Conservation (phyloP, 2,888 invertebrate genomes). For the Dicyrtoma fusca region DNA sequence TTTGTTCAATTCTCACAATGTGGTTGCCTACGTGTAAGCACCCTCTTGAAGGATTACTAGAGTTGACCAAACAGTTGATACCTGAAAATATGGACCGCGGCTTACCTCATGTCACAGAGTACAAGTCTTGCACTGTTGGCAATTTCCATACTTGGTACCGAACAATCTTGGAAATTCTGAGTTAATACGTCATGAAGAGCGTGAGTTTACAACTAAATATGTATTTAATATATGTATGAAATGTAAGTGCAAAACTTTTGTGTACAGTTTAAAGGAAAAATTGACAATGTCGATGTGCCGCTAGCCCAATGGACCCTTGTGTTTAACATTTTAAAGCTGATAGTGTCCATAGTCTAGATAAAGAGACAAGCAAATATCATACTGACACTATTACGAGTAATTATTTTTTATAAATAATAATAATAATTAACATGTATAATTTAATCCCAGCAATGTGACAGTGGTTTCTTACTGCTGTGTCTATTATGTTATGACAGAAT, state of each 20-base stretch:
- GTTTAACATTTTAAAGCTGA: slow-evolving; percentile 11
- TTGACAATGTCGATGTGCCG: slow-evolving; percentile 9
- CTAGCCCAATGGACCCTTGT: slow-evolving; percentile 15
- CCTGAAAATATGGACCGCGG: background rate
- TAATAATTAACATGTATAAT: too few relatives aligned
- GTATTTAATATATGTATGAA: too few relatives aligned
- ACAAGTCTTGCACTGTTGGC: slow-evolving; percentile 17
- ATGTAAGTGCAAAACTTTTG: too few relatives aligned
- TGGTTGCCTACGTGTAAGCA: slow-evolving; percentile 11
- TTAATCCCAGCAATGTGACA: too few relatives aligned
- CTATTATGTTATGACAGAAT: slow-evolving; percentile 20
- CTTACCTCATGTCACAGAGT: slow-evolving; percentile 8
- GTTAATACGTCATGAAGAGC: slow-evolving; percentile 6
- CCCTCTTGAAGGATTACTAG: slow-evolving; percentile 13
- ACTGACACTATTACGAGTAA: slow-evolving; percentile 19
- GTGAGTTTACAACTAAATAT: too few relatives aligned
- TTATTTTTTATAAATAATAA: background rate
- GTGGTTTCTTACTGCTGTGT: too few relatives aligned
- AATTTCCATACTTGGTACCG: slow-evolving; percentile 38
- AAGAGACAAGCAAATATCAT: slow-evolving; percentile 22
- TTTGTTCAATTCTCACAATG: slow-evolving; percentile 9
- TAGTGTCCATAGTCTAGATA: slow-evolving; percentile 19
- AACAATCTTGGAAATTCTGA: slow-evolving; percentile 14
- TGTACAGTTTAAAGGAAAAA: slow-evolving; percentile 19
- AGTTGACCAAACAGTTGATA: slow-evolving; percentile 19